Conservation (phyloP, 2,888 invertebrate species). For the Seira musarum region DNA sequence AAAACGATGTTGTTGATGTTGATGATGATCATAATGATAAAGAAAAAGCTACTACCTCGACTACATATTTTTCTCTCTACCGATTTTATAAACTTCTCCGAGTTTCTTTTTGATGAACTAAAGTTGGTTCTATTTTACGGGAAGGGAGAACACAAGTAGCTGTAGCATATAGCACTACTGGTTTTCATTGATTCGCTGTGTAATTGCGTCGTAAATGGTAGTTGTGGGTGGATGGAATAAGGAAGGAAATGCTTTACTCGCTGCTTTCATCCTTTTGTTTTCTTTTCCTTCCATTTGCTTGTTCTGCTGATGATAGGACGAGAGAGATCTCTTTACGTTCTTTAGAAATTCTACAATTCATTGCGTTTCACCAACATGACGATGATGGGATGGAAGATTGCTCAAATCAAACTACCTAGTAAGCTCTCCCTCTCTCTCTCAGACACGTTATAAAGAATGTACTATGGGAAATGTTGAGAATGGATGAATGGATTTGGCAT, state of each 20-base stretch:
- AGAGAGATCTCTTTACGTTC: not conserved
- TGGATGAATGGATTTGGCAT: too few species aligned
- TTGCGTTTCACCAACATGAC: too few species aligned
- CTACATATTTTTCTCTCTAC: slow-evolving; percentile 1
- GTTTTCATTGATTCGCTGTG: slow-evolving; percentile 47
- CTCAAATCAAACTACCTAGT: too few species aligned
- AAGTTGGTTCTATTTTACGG: not conserved
- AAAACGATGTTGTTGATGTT: too few species aligned
- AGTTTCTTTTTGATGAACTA: not conserved
- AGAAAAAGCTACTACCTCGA: slow-evolving; percentile 17
- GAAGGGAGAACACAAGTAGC: too few species aligned
- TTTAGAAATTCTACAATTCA: not conserved
- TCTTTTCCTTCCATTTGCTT: not conserved
- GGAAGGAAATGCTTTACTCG: not conserved
- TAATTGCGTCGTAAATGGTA: slow-evolving; percentile 53
- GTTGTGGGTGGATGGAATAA: slow-evolving; percentile 4
- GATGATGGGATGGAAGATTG: too few species aligned
- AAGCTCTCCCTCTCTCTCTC: too few species aligned
- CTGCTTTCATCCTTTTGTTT: not conserved
- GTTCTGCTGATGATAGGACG: not conserved
- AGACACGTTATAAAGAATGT: too few species aligned
- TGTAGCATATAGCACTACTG: too few species aligned
- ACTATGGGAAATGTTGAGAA: too few species aligned
- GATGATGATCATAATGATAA: slow-evolving; percentile 4
- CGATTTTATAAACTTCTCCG: not conserved